Evolutionary conservation across 2,113 vertebrate genomes (phyloP).

Genomic region (Cebus imitator): DNA sequence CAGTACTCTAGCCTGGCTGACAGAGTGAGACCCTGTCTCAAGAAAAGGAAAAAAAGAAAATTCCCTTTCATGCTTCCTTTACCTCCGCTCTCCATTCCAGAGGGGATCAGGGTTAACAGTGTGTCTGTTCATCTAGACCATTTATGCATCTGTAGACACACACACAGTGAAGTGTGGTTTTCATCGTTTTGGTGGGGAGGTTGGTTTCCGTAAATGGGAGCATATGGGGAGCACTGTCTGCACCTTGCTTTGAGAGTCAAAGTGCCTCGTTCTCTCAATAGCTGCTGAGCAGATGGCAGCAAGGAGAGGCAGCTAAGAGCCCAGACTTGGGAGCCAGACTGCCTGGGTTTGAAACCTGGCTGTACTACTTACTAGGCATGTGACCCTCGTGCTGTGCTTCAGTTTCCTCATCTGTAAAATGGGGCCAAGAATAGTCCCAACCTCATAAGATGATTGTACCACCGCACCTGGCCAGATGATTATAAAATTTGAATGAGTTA

Average conservation of each 20-base stretch:
- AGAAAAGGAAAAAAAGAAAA: background rate
- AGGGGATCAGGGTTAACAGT: background rate
- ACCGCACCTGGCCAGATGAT: background rate
- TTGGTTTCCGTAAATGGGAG: background rate
- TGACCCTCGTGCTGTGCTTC: background rate
- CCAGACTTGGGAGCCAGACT: background rate
- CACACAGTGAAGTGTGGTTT: background rate
- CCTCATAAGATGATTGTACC: background rate
- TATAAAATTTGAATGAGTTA: background rate
- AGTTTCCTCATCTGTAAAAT: background rate
- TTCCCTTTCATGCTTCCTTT: background rate
- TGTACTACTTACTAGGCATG: background rate
- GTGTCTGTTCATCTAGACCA: background rate
- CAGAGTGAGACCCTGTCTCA: too few species aligned
- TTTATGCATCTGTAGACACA: background rate
- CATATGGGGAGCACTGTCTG: background rate
- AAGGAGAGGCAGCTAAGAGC: background rate
- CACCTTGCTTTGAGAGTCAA: background rate
- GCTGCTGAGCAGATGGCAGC: background rate
- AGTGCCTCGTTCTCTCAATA: background rate
- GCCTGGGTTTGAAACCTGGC: background rate
- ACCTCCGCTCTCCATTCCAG: background rate
- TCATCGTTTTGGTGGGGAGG: background rate
- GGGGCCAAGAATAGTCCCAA: background rate
- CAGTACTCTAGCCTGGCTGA: too few species aligned